Percentiles rank a stretch among this genome's conserved stretches.
Conservation (phyloP, 2,888 invertebrate species). For the Noctua pronuba region DNA sequence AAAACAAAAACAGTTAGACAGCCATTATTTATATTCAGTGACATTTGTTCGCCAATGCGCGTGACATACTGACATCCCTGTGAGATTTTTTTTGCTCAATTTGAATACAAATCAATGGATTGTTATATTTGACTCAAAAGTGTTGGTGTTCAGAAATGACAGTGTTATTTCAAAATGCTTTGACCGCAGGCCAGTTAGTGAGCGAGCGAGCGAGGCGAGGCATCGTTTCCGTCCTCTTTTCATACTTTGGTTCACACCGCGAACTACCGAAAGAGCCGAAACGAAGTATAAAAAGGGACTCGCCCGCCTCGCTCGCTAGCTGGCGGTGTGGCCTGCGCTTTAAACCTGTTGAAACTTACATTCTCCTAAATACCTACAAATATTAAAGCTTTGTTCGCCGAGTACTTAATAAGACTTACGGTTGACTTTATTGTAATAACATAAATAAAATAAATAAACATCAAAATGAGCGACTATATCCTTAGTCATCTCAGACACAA, state of each 20-base stretch:
- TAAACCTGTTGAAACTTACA: background rate
- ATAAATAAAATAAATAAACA: background rate
- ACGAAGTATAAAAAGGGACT: too few species aligned
- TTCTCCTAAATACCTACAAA: background rate
- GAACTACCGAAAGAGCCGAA: too few species aligned
- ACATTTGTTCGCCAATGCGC: constrained; percentile 7
- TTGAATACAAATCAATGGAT: background rate
- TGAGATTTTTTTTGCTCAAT: background rate
- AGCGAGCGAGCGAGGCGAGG: too few species aligned
- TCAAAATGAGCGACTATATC: background rate
- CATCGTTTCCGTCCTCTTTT: too few species aligned
- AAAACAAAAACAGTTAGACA: constrained; percentile 24
- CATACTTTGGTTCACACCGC: too few species aligned
- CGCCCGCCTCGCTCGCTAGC: too few species aligned
- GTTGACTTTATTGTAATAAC: background rate
- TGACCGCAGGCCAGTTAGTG: too few species aligned
- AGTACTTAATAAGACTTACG: background rate
- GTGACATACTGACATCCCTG: background rate
- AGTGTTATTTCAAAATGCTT: background rate
- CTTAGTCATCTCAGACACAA: background rate
- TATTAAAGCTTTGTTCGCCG: background rate
- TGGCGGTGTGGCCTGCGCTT: background rate
- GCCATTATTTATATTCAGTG: constrained; percentile 25
- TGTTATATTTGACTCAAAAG: background rate
- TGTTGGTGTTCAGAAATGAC: background rate